A percentile compares a stretch with the other conserved stretches of the same genome.
Evolutionary conservation across 2,113 vertebrate species (phyloP).

Genomic region (Psittacus erithacus): DNA sequence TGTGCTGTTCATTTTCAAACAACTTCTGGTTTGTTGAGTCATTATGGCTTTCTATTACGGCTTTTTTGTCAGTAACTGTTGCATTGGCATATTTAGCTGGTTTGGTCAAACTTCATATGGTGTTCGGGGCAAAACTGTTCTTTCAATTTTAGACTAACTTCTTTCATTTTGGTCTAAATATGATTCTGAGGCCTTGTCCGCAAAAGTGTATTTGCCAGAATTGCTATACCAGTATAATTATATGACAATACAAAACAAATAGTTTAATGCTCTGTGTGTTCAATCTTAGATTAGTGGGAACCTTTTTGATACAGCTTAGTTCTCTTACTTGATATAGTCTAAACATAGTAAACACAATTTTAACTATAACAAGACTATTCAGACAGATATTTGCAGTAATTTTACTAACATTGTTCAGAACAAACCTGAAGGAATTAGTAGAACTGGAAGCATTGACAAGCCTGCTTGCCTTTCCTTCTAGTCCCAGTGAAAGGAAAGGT

Average conservation of each 20-base stretch:
- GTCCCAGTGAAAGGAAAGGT: background rate
- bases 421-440: background rate
- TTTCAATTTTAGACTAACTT: background rate
- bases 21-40: background rate
- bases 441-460: background rate
- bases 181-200: background rate
- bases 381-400: background rate
- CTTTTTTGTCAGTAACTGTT: background rate
- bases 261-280: background rate
- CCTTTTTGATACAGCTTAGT: background rate
- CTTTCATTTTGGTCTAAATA: background rate
- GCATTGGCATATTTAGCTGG: background rate
- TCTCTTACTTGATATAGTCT: background rate
- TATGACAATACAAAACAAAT: background rate
- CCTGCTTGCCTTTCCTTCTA: background rate
- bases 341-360: background rate
- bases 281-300: background rate
- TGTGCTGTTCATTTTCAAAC: background rate
- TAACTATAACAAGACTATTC: background rate
- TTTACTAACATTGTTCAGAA: background rate
- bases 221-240: background rate
- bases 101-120: background rate
- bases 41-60: background rate
- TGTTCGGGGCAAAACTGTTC: background rate
- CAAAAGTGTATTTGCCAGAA: background rate